Base-by-base conservation (phyloP, 2,888 invertebrate genomes). In the Philaethria dido region DNA sequence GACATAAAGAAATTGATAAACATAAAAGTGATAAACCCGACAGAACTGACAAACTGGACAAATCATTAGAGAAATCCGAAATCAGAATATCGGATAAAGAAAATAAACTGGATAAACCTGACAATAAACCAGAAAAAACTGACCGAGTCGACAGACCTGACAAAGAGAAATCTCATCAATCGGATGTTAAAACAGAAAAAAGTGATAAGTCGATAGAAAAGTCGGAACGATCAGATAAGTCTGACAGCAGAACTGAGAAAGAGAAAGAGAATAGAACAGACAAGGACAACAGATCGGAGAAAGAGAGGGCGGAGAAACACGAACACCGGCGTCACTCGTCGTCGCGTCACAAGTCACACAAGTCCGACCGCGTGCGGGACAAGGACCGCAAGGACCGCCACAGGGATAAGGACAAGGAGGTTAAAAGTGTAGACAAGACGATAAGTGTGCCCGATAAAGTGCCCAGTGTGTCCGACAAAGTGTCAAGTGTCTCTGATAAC, bases 251-350 rank as follows among this genome's bases (percentile, higher is more conserved):
- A 68, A 70, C 65, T 62, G 72, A 72, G 6, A 69, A 68, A 42
- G 66, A 71, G 6, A 69, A 68, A 20, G 66, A 71, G n/a, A 69
- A 72, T 16, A 64, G 71, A 50, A 71, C 66, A 22, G 68, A 71
- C 8, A 68, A 69, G n/a, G 66, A 65, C 6, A 71, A 73, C 20
- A 55, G 70, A 29, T 64, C 71, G 0, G 75, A 77, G 0, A 74
- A 75, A 65, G 71, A 72, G 5, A 62, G 67, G 16, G 14, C 9
- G 22, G 50, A 80, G 52, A 71, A 71, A 6, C 77, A 81, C 14
- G 88, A 89, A 18, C 82, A 88, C 68, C 73, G 87, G 42, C 78
- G 87, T 16, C 89, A 88, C 47, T 89, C 89, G 0, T 87, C 90
- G 0, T 84, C 86, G 0, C 84, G 89, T 0, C 89, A 89, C 77